A percentile compares a stretch with the other conserved stretches of the same genome.
phyloP scores from a whole-genome alignment of 1,140 invertebrate species.

The Atta colombica region DNA sequence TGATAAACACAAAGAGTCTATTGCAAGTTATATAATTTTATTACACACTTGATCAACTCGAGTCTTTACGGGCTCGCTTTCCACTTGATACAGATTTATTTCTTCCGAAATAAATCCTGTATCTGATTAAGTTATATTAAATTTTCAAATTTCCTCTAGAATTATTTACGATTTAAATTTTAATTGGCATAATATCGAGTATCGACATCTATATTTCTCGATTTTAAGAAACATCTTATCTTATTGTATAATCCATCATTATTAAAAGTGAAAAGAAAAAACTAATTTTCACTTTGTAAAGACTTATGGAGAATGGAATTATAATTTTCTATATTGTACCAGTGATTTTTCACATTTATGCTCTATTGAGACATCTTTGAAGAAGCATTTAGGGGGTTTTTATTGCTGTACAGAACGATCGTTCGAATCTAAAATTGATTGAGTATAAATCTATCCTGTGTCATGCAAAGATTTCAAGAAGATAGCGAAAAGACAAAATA shows the following conservation, averaged over 20 bases:
- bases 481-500: constrained; percentile 10
- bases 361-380: constrained; percentile 12
- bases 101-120: too few relatives aligned
- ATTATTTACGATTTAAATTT: background rate
- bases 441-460: constrained; percentile 19
- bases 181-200: background rate
- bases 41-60: too few relatives aligned
- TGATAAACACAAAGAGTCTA: too few relatives aligned
- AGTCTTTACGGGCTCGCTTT: too few relatives aligned
- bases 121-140: too few relatives aligned
- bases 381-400: constrained; percentile 10
- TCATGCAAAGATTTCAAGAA: constrained; percentile 22
- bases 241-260: background rate
- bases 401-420: constrained; percentile 33
- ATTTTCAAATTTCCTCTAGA: background rate
- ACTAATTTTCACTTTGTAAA: background rate
- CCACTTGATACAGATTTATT: too few relatives aligned
- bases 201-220: background rate
- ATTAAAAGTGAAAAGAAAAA: background rate
- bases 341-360: constrained; percentile 25
- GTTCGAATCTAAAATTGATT: constrained; percentile 65
- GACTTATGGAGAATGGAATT: background rate
- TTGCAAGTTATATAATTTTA: too few relatives aligned
- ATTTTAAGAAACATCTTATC: background rate
- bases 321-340: constrained; percentile 37